A percentile compares a stretch with the other conserved stretches of the same genome.
phyloP scores from a whole-genome alignment of 2,113 vertebrate species.

The Irena cyanogastra region DNA sequence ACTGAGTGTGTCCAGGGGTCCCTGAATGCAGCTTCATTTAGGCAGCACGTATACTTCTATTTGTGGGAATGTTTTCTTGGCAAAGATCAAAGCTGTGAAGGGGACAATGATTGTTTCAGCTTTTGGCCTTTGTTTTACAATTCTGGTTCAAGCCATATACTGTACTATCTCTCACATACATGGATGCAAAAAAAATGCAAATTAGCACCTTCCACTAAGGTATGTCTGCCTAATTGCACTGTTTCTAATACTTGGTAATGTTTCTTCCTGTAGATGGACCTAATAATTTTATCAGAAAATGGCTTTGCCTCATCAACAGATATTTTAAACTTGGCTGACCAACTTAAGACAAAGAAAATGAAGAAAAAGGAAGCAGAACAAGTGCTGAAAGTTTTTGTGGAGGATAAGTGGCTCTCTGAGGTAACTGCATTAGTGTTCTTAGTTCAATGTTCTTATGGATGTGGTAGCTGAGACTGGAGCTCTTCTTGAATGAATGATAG shows the following conservation, averaged over 20 bases:
- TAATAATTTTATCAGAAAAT: constrained; percentile 85
- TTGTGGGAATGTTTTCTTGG: background rate
- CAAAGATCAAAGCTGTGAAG: background rate
- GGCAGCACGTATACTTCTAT: background rate
- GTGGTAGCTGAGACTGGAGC: background rate
- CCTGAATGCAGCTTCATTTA: background rate
- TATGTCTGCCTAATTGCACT: background rate
- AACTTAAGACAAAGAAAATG: constrained; percentile 86
- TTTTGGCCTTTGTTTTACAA: background rate
- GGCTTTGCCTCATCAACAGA: constrained; percentile 89
- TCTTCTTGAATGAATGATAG: background rate
- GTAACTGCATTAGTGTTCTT: constrained; percentile 31
- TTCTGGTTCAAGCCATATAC: background rate
- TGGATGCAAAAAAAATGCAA: background rate
- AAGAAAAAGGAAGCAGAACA: constrained; percentile 90
- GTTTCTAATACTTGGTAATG: background rate
- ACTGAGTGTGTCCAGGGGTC: background rate
- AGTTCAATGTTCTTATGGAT: background rate
- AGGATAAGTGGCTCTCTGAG: constrained; percentile 90
- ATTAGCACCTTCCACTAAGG: background rate
- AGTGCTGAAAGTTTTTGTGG: constrained; percentile 86
- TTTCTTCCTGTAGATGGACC: constrained; percentile 81
- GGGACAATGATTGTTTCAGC: background rate
- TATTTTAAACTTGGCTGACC: constrained; percentile 87
- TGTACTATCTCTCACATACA: background rate